A percentile compares a stretch with the other conserved stretches of the same genome.
phyloP scores from a whole-genome alignment of 2,888 invertebrate genomes.

The Biston stratarius region DNA sequence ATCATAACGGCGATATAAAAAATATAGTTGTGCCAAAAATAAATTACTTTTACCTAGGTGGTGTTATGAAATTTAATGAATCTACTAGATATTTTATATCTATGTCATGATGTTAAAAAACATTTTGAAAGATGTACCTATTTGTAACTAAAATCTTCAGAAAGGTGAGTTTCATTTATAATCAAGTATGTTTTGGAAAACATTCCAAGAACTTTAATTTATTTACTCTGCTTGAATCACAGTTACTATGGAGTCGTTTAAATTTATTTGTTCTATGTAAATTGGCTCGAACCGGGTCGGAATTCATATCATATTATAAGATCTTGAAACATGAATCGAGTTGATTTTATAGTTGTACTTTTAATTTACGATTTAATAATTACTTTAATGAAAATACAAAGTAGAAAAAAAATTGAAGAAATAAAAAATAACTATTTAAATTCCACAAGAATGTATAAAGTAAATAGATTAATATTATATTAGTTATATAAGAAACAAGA shows the following conservation, averaged over 20 bases:
- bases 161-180: neutral
- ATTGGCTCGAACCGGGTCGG: constrained; percentile 27
- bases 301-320: constrained; percentile 28
- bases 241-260: constrained; percentile 27
- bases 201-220: constrained; percentile 17
- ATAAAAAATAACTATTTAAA: neutral
- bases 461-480: neutral
- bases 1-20: constrained; percentile 41
- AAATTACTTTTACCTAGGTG: too few species aligned
- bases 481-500: too few species aligned
- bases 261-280: constrained; percentile 29
- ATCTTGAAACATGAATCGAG: constrained; percentile 29
- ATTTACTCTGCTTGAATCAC: constrained; percentile 8
- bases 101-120: too few species aligned
- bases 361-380: too few species aligned
- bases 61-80: too few species aligned
- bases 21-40: neutral
- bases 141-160: neutral
- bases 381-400: neutral
- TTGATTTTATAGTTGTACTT: constrained; percentile 9
- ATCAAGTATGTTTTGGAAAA: neutral
- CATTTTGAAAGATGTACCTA: neutral
- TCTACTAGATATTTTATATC: too few species aligned
- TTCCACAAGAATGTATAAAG: too few species aligned
- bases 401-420: neutral